Evolutionary conservation across 2,888 invertebrate species (phyloP), one percentile per base, ranked within the genome.

Genomic region (Orchestes rusci): DNA sequence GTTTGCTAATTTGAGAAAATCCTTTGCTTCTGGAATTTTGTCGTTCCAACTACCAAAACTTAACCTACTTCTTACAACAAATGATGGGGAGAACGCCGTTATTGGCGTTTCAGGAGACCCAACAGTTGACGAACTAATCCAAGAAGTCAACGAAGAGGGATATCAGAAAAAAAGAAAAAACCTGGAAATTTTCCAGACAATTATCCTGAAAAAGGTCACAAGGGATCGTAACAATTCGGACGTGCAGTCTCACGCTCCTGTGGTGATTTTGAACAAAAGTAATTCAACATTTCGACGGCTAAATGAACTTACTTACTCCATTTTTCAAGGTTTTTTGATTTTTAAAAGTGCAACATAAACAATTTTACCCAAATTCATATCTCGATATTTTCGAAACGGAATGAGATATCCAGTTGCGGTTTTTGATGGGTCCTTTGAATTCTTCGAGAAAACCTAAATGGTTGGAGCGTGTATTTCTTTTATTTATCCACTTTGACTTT

Each of bases 11-110:
- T 72, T 82, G 54, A 73, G 82, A 39, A 84, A 83, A 71, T 77
- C 75, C 71, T 75, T 85, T 55, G 80, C 83, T 27, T 38, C 37
- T 30, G 59, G 58, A 18, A 49, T 43, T 13, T 49, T 60, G 43
- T 81, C 81, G 40, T 86, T 87, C 61, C 76, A 77, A 57, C 74
- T 85, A 54, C 70, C 77, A 52, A 73, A 78, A 16, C 77, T 78
- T 28, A 74, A 77, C 47, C 72, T 80, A 2, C 84, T 79, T 60
- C 69, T 87, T 39, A 75, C 81, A 59, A 80, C 80, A 54, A 72
- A 69, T 42, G 77, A 75, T 43, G 72, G 69, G 34, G 78, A 77
- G 64, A 73, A 72, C 32, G 73, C 72, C 13, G 58, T 77, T 7
- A 71, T 72, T 31, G 78, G 77, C 3, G 67, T 73, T 23, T 69